Percentiles rank a stretch among this genome's conserved stretches.
Evolutionary conservation across 1,140 invertebrate genomes (phyloP).

Genomic region (Pogonognathellus flavescens): DNA sequence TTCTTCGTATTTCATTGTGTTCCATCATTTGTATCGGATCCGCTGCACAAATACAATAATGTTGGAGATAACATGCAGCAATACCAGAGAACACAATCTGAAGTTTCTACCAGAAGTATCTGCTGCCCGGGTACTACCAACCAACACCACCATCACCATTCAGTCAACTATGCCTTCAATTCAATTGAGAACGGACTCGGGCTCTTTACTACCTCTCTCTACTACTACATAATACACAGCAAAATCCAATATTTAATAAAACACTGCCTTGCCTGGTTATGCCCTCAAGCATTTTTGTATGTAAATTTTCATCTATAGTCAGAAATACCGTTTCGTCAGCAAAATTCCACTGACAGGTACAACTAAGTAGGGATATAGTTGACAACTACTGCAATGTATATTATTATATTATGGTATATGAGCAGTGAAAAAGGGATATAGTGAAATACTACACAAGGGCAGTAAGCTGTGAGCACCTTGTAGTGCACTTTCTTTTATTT

Average conservation of each 20-base stretch:
- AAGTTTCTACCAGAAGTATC: not conserved
- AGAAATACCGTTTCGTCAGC: not conserved
- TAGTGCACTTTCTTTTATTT: conserved; percentile 36
- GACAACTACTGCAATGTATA: not conserved
- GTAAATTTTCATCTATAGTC: conserved; percentile 3
- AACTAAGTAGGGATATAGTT: not conserved
- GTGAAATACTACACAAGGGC: not conserved
- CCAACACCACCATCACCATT: not conserved
- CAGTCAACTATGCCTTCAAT: not conserved
- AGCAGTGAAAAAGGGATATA: conserved; percentile 6
- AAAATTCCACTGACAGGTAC: not conserved
- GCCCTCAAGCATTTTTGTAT: conserved; percentile 4
- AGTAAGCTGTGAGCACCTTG: too few relatives aligned
- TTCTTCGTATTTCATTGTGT: conserved; percentile 18
- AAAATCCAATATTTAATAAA: conserved; percentile 37
- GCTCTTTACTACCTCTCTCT: not conserved
- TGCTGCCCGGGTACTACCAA: not conserved
- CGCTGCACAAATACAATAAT: conserved; percentile 35
- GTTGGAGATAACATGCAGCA: not conserved
- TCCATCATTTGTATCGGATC: conserved; percentile 24
- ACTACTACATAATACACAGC: conserved; percentile 5
- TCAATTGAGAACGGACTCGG: not conserved
- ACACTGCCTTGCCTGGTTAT: not conserved
- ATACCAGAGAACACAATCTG: not conserved
- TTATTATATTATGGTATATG: not conserved